Conservation (phyloP, 2,113 vertebrate genomes). For the Spermophilus dauricus region DNA sequence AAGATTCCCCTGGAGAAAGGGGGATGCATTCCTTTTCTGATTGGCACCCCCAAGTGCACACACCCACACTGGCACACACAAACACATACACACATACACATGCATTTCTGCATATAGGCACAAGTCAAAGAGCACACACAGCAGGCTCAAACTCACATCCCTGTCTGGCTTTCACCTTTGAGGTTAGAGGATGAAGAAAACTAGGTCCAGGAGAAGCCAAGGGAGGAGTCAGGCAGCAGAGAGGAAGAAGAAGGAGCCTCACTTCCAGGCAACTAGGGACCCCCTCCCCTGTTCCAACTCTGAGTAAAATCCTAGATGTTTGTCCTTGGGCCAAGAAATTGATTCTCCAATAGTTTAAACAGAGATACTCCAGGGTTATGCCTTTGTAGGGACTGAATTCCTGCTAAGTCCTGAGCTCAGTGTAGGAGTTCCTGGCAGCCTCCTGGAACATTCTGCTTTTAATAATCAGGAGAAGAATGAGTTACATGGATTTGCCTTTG, state of each 20-base stretch:
- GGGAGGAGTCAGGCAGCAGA: neutral
- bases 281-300: neutral
- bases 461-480: neutral
- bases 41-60: neutral
- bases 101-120: neutral
- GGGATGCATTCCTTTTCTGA: neutral
- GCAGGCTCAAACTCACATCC: too few relatives aligned
- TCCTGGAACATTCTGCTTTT: neutral
- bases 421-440: neutral
- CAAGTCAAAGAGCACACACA: too few relatives aligned
- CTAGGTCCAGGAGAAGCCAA: neutral
- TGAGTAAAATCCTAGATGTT: neutral
- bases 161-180: neutral
- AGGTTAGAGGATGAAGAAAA: neutral
- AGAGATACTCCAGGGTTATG: neutral
- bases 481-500: neutral
- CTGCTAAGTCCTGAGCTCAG: neutral
- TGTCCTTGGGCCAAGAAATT: neutral
- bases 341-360: neutral
- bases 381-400: neutral
- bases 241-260: neutral
- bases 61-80: neutral
- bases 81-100: neutral
- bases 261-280: neutral
- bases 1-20: neutral